These are phyloP conservation scores for Acleris holmiana DNA, from an alignment of 2,888 invertebrate species.

Conservation along the genomic window DNA sequence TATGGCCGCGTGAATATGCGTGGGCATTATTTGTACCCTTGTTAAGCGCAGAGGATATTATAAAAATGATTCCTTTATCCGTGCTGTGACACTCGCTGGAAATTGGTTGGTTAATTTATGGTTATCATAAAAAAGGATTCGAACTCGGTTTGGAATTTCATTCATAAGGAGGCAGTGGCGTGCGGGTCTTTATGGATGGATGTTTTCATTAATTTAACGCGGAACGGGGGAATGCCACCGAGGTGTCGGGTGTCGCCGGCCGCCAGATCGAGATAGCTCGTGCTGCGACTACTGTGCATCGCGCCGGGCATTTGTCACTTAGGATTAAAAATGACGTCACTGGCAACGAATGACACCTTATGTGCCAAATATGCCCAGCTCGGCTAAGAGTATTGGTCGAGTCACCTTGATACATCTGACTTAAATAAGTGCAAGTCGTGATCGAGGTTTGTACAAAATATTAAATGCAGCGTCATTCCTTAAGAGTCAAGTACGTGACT, in stretches of 20 bases:
- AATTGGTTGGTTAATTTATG: conserved; percentile 83
- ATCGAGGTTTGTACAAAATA: conserved; percentile 65
- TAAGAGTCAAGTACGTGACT: conserved; percentile 70
- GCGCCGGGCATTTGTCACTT: conserved; percentile 44
- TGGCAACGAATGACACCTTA: conserved; percentile 38
- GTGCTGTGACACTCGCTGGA: conserved; percentile 82
- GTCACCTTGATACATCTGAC: conserved; percentile 38
- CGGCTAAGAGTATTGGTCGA: conserved; percentile 36
- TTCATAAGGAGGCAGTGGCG: conserved; percentile 85
- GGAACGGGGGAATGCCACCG: conserved; percentile 71
- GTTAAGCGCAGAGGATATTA: conserved; percentile 84
- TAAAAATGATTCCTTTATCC: conserved; percentile 84
- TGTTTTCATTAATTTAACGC: conserved; percentile 83
- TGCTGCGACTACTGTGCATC: conserved; percentile 69
- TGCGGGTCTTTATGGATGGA: conserved; percentile 83
- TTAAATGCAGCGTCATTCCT: conserved; percentile 68
- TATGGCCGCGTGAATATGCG: conserved; percentile 82
- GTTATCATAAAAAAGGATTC: conserved; percentile 82
- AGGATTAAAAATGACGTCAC: conserved; percentile 46
- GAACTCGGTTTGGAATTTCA: conserved; percentile 82
- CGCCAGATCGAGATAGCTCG: conserved; percentile 68
- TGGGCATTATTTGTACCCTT: conserved; percentile 84
- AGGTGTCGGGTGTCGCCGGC: conserved; percentile 70
- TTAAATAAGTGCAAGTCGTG: conserved; percentile 61
- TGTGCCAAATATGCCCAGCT: conserved; percentile 21